Base-by-base conservation (phyloP, 2,797 vertebrate species). In the Acanthornis magna region DNA sequence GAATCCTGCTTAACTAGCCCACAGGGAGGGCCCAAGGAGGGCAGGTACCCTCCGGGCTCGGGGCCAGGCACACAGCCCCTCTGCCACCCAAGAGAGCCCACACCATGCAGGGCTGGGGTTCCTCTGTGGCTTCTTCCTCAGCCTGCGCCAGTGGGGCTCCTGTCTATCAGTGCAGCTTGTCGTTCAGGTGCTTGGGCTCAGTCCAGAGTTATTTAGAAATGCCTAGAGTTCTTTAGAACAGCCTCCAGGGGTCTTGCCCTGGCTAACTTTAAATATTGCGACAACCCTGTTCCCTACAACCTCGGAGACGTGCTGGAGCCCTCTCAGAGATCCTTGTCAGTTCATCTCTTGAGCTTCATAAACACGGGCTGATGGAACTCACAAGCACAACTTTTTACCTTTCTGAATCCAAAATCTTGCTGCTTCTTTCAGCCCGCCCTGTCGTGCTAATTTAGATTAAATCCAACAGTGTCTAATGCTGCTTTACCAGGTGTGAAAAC, bases 341-440 rank as follows among this genome's bases (percentile, higher is more conserved):
- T 50, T 77, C 55, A 12, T 18, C 53, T 77, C 82, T 91, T 9
- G 70, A 82, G 57, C 48, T 60, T 88, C 36, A 30, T 43, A 34
- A 78, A 60, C 42, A 29, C 25, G 51, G 55, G 66, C 79, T 85
- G 81, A 55, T 12, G 13, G 58, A 73, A 82, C 50, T 82, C 45
- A 9, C 73, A 94, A 96, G 91, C 94, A 95, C 94, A 95, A 93
- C 45, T 70, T 72, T 26, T 45, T 62, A n/a, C 80, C 73, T 89
- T 88, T 81, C 87, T 73, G 50, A 85, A 88, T 76, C 76, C 66
- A 73, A 58, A 95, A 50, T 88, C 74, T 88, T 73, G 60, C 85
- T 67, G 79, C 85, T 85, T n/a, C 76, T 88, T 68, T 81, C 91
- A 47, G 0, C 51, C 51, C 81, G 38, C 48, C 66, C 73, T 32